Conservation (phyloP, 2,888 invertebrate species). For the Leucozona laternaria region DNA sequence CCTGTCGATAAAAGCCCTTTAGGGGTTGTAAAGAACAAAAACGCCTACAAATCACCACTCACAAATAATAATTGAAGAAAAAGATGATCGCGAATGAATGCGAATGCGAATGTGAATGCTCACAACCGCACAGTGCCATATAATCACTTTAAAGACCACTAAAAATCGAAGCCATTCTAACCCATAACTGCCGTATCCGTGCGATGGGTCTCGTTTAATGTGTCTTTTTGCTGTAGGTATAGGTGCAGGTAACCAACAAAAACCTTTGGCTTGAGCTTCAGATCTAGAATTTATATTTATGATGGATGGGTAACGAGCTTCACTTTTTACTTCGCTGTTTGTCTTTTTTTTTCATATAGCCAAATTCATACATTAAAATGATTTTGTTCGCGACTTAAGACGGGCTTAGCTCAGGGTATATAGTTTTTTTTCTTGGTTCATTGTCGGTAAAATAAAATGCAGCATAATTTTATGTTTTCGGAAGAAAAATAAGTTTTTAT, state of each 20-base stretch:
- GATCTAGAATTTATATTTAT: conserved; percentile 27
- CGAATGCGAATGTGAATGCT: conserved; percentile 64
- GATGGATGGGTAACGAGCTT: conserved; percentile 63
- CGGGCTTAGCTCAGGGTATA: background rate
- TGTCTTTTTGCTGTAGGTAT: conserved; percentile 9
- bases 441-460: conserved; percentile 10
- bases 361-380: conserved; percentile 16
- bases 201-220: conserved; percentile 26
- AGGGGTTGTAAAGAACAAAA: conserved; percentile 60
- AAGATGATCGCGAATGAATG: conserved; percentile 52
- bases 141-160: conserved; percentile 73
- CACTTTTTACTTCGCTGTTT: background rate
- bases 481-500: background rate
- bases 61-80: conserved; percentile 60
- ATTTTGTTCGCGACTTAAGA: conserved; percentile 18
- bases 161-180: conserved; percentile 59
- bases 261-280: background rate
- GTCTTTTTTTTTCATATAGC: background rate
- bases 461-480: conserved; percentile 1
- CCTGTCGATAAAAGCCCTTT: conserved; percentile 29
- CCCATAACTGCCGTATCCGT: conserved; percentile 22
- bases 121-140: conserved; percentile 64
- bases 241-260: too few species aligned
- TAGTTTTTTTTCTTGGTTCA: background rate
- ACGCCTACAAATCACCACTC: conserved; percentile 72